Base-by-base conservation (phyloP, 2,888 invertebrate genomes). In the Drosophila kokeensis region DNA sequence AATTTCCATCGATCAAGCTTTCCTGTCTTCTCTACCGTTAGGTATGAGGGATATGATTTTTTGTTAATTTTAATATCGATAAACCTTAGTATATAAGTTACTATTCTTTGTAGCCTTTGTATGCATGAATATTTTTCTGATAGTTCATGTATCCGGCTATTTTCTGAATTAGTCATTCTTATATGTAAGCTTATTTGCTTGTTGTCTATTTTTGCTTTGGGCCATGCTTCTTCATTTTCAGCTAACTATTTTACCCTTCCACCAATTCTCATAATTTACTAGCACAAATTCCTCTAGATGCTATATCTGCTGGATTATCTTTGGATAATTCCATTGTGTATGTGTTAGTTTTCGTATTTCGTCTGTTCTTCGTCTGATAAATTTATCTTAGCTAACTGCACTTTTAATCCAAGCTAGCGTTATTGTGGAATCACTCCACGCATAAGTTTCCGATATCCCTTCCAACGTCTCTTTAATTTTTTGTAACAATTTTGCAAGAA, bases 31-130 rank as follows among this genome's bases (percentile, higher is more conserved):
- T 29, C 7, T 5, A 30, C 24, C 0, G 38, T 38, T 54, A 54
- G 5, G 4, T 18, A 21, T 4, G 45, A 27, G 32, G 24, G 42
- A 10, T 32, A 53, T 4, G 30, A 45, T 24, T 32, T 42, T 42
- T 58, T 58, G 21, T 58, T 45, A 8, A 48, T 10, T 48, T 45
- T 48, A 13, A 58, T 24, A 13, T 42, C 32, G 0, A 58, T 58
- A 45, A 45, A 32, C 32, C 45, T 40, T 7, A 58, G 21, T 58
- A 58, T 32, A 15, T 32, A 58, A 0, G 32, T 18, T 7, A 58
- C 32, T n/a, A 45, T 13, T 32, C 13, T 42, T 58, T 58, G 24
- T 13, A 45, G n/a, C 2, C 18, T 45, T 45, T 58, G 45, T 21
- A 58, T 45, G 30, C 58, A 24, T 7, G 1, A 29, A 7, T 29